Evolutionary conservation across 2,888 invertebrate genomes (phyloP).

Genomic region (Rhingia campestris): DNA sequence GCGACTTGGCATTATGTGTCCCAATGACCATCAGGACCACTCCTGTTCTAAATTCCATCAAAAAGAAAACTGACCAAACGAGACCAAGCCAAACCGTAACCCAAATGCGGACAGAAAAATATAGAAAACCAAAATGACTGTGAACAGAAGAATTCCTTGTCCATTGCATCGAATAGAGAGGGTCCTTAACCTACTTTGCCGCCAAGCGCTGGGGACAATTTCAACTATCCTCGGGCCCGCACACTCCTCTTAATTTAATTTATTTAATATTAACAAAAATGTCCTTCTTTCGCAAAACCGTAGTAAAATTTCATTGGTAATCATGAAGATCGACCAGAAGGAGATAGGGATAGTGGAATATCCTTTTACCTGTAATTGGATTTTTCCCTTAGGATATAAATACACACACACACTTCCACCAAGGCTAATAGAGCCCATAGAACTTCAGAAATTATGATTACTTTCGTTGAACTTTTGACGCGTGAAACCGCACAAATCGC

Average conservation of each 20-base stretch:
- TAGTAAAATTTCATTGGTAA: slow-evolving; percentile 71
- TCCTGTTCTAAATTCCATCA: slow-evolving; percentile 30
- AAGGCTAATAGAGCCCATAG: slow-evolving; percentile 2
- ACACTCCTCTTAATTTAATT: slow-evolving; percentile 48
- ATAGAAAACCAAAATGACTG: slow-evolving; percentile 29
- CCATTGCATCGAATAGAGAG: slow-evolving; percentile 29
- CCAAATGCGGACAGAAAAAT: slow-evolving; percentile 1
- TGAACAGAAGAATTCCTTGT: slow-evolving; percentile 14
- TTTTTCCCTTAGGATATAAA: slow-evolving; percentile 45
- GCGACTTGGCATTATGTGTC: slow-evolving; percentile 28
- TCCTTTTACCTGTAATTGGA: slow-evolving; percentile 73
- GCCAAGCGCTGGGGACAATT: slow-evolving; percentile 45
- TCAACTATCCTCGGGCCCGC: slow-evolving; percentile 42
- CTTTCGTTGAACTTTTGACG: slow-evolving; percentile 70
- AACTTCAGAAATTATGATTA: slow-evolving; percentile 65
- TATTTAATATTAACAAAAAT: slow-evolving; percentile 71
- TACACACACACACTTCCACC: too few relatives aligned
- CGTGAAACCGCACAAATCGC: slow-evolving; percentile 67
- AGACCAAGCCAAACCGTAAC: slow-evolving; percentile 33
- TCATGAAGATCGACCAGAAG: slow-evolving; percentile 46
- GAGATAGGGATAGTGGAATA: slow-evolving; percentile 64
- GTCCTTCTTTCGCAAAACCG: slow-evolving; percentile 53
- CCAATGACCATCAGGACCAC: slow-evolving; percentile 35
- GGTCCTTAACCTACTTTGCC: slow-evolving; percentile 62
- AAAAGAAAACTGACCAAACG: background rate